Evolutionary conservation across 2,888 invertebrate genomes (phyloP).

Genomic region (Iphiclides podalirius): DNA sequence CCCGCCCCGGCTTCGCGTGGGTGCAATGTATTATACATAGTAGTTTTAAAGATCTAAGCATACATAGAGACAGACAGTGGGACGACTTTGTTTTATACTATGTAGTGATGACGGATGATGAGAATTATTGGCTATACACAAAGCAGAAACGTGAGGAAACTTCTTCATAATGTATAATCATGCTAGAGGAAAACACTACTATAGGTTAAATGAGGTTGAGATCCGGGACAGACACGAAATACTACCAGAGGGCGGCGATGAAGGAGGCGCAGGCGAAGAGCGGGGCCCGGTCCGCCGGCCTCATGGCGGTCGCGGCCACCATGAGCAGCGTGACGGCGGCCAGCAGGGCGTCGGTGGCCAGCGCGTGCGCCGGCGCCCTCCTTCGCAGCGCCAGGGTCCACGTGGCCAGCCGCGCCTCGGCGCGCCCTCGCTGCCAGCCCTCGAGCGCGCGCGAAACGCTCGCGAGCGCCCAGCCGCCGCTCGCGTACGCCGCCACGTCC

Average conservation of each 20-base stretch:
- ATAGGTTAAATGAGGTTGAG: too few relatives aligned
- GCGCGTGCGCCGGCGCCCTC: conserved; percentile 49
- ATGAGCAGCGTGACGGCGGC: conserved; percentile 42
- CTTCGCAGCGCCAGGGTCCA: conserved; percentile 46
- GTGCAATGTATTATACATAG: too few relatives aligned
- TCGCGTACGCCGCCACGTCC: conserved; percentile 43
- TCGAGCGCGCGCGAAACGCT: conserved; percentile 35
- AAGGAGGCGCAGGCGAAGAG: conserved; percentile 58
- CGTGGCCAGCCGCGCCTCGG: conserved; percentile 33
- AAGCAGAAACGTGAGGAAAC: too few relatives aligned
- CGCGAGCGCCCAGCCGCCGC: conserved; percentile 56
- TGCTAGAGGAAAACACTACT: too few relatives aligned
- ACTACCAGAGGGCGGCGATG: conserved; percentile 53
- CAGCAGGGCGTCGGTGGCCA: conserved; percentile 42
- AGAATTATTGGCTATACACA: too few relatives aligned
- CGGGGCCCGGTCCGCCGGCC: conserved; percentile 45
- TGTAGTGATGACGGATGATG: too few relatives aligned
- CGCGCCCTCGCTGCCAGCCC: conserved; percentile 29
- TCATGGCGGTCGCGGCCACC: conserved; percentile 44
- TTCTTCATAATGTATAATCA: too few relatives aligned
- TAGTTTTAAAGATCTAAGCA: too few relatives aligned
- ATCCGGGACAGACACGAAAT: too few relatives aligned
- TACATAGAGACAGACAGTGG: too few relatives aligned
- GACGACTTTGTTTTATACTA: too few relatives aligned
- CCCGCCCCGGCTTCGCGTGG: too few relatives aligned